A percentile compares a stretch with the other conserved stretches of the same genome.
Conservation (phyloP, 2,113 vertebrate genomes). For the Montifringilla adamsi region DNA sequence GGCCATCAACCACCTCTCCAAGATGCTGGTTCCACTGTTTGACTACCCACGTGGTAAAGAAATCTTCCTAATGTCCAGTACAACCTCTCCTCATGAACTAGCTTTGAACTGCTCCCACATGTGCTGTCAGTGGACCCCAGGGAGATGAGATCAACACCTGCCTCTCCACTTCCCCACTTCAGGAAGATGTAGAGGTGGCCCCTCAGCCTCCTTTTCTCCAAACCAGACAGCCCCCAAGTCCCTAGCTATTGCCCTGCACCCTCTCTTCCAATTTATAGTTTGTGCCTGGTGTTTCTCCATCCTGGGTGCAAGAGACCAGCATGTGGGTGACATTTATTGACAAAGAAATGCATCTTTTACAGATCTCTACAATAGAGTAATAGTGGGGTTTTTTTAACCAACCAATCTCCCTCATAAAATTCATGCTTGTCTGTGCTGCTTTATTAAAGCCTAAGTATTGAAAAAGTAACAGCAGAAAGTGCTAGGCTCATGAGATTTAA, state of each 20-base stretch:
- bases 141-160: not conserved
- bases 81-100: not conserved
- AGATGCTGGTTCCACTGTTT: not conserved
- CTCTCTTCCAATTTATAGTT: not conserved
- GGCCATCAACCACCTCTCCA: rapidly evolving
- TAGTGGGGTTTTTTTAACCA: rapidly evolving
- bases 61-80: not conserved
- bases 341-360: not conserved
- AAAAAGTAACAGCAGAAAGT: not conserved
- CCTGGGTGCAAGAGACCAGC: not conserved
- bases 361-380: not conserved
- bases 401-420: not conserved
- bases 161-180: not conserved
- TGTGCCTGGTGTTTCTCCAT: not conserved
- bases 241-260: not conserved
- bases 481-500: not conserved
- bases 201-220: not conserved
- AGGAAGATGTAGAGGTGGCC: not conserved
- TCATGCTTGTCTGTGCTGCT: not conserved
- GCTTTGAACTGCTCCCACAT: not conserved
- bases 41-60: not conserved
- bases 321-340: not conserved
- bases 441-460: not conserved
- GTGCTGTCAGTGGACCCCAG: not conserved
- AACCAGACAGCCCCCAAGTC: not conserved